phyloP scores from a whole-genome alignment of 1,140 invertebrate species.

The Radopholus similis region DNA sequence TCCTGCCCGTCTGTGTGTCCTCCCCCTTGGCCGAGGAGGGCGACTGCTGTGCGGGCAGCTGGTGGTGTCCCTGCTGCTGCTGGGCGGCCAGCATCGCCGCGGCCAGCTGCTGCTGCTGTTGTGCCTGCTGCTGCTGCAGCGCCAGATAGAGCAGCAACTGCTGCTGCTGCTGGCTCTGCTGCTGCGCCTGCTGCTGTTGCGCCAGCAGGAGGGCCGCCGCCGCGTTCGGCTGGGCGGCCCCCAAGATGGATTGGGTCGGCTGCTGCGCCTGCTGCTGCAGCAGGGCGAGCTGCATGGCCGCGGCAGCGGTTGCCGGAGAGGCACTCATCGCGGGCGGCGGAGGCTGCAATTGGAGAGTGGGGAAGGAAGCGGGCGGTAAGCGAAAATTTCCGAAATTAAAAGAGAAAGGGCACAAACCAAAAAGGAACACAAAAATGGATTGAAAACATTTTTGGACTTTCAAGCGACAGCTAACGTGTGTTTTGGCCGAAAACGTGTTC shows the following conservation, averaged over 20 bases:
- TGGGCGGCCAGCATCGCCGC: constrained; percentile 1
- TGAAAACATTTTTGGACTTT: too few relatives aligned
- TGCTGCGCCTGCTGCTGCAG: constrained; percentile 29
- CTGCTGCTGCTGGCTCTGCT: constrained; percentile 3
- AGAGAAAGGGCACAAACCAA: too few relatives aligned
- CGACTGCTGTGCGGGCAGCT: not conserved
- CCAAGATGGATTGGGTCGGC: not conserved
- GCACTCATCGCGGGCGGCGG: too few relatives aligned
- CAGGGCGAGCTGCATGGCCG: constrained; percentile 18
- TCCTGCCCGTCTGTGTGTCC: not conserved
- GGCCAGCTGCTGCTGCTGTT: not conserved
- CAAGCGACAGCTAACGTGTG: too few relatives aligned
- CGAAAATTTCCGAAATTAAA: too few relatives aligned
- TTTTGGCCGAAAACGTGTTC: too few relatives aligned
- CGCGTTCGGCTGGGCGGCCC: constrained; percentile 5
- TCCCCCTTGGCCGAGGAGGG: not conserved
- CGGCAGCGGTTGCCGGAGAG: constrained; percentile 2
- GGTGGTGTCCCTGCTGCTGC: not conserved
- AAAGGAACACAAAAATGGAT: too few relatives aligned
- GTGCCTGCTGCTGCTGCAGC: constrained; percentile 30
- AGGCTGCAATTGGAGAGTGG: too few relatives aligned
- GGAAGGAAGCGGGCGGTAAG: too few relatives aligned
- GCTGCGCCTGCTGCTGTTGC: constrained; percentile 60
- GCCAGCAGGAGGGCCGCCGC: constrained; percentile 21
- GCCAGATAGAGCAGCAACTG: constrained; percentile 18